Evolutionary conservation across 2,888 invertebrate genomes (phyloP).

Genomic region (Stictocephala bisonia): DNA sequence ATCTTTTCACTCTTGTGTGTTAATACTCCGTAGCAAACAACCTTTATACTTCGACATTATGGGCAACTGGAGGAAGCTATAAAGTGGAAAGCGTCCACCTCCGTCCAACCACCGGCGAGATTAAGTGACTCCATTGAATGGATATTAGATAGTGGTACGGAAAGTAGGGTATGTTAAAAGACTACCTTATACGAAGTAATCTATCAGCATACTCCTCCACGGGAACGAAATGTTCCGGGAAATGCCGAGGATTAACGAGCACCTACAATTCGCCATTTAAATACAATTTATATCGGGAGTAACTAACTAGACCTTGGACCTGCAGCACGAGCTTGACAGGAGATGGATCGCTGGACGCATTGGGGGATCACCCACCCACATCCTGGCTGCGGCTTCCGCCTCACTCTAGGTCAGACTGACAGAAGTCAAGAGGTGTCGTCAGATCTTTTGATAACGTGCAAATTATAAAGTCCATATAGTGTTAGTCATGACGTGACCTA

Average conservation of each 20-base stretch:
- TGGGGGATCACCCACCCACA: neutral
- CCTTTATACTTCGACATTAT: neutral
- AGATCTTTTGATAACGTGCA: too few relatives aligned
- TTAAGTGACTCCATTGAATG: conserved; percentile 37
- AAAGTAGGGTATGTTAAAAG: conserved; percentile 40
- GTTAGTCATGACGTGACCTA: too few relatives aligned
- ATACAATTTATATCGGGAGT: conserved; percentile 38
- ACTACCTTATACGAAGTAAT: conserved; percentile 40
- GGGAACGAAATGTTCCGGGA: neutral
- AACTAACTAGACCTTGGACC: conserved; percentile 15
- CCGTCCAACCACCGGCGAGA: neutral
- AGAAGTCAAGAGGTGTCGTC: too few relatives aligned
- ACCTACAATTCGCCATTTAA: conserved; percentile 32
- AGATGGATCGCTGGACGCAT: neutral
- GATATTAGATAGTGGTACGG: conserved; percentile 33
- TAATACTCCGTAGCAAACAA: too few relatives aligned
- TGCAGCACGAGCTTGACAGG: neutral
- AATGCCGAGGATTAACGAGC: conserved; percentile 27
- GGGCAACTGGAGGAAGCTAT: conserved; percentile 12
- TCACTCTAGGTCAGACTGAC: too few relatives aligned
- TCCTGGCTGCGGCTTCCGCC: too few relatives aligned
- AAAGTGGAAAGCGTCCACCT: conserved; percentile 21
- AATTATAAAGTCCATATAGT: too few relatives aligned
- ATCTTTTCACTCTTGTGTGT: too few relatives aligned
- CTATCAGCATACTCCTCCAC: conserved; percentile 37